Percentiles rank a stretch among this genome's conserved stretches.
These are phyloP conservation scores for Trilocha varians DNA, from an alignment of 2,888 invertebrate species.

Conservation along the genomic window DNA sequence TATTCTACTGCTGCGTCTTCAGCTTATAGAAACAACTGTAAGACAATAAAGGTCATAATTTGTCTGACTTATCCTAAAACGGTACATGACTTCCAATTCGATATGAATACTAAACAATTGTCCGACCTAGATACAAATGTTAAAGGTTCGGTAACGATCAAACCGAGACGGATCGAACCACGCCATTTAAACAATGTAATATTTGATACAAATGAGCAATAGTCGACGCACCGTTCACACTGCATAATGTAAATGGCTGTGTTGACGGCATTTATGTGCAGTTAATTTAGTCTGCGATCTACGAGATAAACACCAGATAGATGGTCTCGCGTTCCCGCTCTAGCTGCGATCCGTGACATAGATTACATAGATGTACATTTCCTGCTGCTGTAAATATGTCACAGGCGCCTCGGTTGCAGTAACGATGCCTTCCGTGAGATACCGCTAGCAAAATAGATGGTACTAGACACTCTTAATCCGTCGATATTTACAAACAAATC, in stretches of 20 bases:
- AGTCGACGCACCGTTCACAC: conserved; percentile 15
- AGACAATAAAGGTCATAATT: not conserved
- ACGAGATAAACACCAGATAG: conserved; percentile 35
- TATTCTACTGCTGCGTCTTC: not conserved
- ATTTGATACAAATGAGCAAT: conserved; percentile 29
- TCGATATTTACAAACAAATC: not conserved
- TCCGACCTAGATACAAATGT: conserved; percentile 32
- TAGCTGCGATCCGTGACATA: conserved; percentile 45
- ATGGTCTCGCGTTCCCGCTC: conserved; percentile 35
- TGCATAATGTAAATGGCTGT: conserved; percentile 30
- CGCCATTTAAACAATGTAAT: conserved; percentile 40
- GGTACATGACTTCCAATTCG: conserved; percentile 18
- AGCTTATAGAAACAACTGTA: not conserved
- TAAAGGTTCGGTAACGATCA: conserved; percentile 32
- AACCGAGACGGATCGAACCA: conserved; percentile 23
- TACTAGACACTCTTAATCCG: not conserved
- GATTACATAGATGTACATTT: conserved; percentile 45
- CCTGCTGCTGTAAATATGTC: conserved; percentile 21
- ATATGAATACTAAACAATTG: conserved; percentile 25
- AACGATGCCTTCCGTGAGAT: not conserved
- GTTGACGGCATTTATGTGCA: conserved; percentile 21
- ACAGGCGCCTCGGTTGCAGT: not conserved
- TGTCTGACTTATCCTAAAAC: conserved; percentile 4
- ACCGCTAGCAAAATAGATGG: not conserved
- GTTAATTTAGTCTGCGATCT: conserved; percentile 40